Conservation (phyloP, 2,888 invertebrate genomes). For the Parthenolecanium corni region DNA sequence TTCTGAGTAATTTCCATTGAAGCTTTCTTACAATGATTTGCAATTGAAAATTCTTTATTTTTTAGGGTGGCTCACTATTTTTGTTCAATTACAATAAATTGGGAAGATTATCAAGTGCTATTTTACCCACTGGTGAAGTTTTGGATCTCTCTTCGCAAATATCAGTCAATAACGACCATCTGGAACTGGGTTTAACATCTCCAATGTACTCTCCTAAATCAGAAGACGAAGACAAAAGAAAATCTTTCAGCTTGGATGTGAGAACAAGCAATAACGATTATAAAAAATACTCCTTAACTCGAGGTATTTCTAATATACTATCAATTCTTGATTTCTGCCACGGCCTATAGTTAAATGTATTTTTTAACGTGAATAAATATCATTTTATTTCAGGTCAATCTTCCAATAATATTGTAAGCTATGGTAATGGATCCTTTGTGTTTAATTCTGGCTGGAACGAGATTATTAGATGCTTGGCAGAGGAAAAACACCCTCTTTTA, state of each 20-base stretch:
- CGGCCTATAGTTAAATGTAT: too few relatives aligned
- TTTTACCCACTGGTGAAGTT: slow-evolving; percentile 83
- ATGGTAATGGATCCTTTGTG: slow-evolving; percentile 66
- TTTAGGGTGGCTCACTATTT: slow-evolving; percentile 68
- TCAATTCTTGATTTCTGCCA: too few relatives aligned
- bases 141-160: slow-evolving; percentile 66
- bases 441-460: slow-evolving; percentile 63
- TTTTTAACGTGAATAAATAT: too few relatives aligned
- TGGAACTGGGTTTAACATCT: slow-evolving; percentile 59
- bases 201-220: slow-evolving; percentile 34
- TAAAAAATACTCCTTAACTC: slow-evolving; percentile 13
- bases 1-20: slow-evolving; percentile 17
- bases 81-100: slow-evolving; percentile 84
- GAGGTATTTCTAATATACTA: slow-evolving; percentile 9
- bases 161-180: slow-evolving; percentile 56
- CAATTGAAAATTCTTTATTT: background rate
- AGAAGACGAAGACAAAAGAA: background rate
- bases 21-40: too few relatives aligned
- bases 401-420: slow-evolving; percentile 56
- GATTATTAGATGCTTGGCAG: slow-evolving; percentile 60
- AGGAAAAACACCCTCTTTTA: slow-evolving; percentile 66
- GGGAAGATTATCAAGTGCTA: slow-evolving; percentile 73
- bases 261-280: slow-evolving; percentile 26
- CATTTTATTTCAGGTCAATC: slow-evolving; percentile 38
- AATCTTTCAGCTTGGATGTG: slow-evolving; percentile 20